A percentile compares a stretch with the other conserved stretches of the same genome.
These are phyloP conservation scores for Lacerta agilis DNA, from an alignment of 2,797 vertebrate genomes.

Conservation along the genomic window DNA sequence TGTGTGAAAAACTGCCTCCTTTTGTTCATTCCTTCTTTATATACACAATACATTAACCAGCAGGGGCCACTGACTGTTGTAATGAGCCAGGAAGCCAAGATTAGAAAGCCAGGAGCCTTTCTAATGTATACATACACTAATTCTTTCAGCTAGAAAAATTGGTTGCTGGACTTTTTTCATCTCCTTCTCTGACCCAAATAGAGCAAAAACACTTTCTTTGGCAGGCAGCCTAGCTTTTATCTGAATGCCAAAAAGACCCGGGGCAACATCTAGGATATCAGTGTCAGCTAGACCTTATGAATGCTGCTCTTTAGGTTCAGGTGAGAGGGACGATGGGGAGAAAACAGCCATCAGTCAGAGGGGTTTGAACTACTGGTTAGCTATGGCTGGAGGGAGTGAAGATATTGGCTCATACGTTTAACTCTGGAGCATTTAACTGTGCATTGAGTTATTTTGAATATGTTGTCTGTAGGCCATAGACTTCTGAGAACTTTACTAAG, in stretches of 20 bases:
- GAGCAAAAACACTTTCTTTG: background rate
- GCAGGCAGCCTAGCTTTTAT: background rate
- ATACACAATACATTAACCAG: background rate
- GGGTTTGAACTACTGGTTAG: background rate
- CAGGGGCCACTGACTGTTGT: background rate
- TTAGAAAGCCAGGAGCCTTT: background rate
- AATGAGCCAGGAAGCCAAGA: background rate
- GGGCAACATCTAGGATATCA: background rate
- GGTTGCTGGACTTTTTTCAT: background rate
- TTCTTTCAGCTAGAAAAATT: background rate
- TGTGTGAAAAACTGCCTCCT: background rate
- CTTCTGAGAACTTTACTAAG: background rate
- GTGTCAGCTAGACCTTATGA: background rate
- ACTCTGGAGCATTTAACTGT: background rate
- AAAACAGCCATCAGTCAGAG: background rate
- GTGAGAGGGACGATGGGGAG: background rate
- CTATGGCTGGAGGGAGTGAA: background rate
- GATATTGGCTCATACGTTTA: background rate
- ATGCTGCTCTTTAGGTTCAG: background rate
- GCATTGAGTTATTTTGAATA: background rate
- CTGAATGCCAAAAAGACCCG: background rate
- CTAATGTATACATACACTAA: background rate
- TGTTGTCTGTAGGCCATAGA: background rate
- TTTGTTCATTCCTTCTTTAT: constrained; percentile 6
- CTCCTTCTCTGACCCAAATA: background rate